Conservation (phyloP, 2,797 vertebrate genomes). For the Cynopterus sphinx region DNA sequence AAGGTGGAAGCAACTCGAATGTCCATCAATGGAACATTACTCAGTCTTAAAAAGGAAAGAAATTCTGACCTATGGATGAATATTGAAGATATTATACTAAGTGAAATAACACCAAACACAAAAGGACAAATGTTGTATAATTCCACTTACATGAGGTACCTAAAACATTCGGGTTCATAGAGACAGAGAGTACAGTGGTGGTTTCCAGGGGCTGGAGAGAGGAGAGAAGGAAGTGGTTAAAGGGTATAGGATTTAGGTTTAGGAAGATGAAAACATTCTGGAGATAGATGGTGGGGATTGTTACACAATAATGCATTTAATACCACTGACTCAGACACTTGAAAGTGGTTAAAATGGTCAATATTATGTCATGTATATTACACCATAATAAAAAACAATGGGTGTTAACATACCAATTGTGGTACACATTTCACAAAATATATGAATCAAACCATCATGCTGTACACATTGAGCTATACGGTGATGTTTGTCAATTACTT, state of each 20-base stretch:
- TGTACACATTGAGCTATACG: not conserved
- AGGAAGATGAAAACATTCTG: not conserved
- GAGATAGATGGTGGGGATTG: not conserved
- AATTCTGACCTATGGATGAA: not conserved
- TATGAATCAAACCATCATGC: not conserved
- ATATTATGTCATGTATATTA: not conserved
- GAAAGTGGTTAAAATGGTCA: not conserved
- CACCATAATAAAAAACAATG: not conserved
- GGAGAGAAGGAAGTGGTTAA: not conserved
- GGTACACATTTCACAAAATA: not conserved
- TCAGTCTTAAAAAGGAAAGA: not conserved
- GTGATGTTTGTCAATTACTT: not conserved
- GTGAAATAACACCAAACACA: not conserved
- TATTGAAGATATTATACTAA: not conserved
- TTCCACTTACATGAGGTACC: not conserved
- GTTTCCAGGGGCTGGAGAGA: not conserved
- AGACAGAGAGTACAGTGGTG: not conserved
- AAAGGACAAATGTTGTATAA: not conserved
- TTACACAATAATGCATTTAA: not conserved
- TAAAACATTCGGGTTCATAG: not conserved
- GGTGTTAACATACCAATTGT: not conserved
- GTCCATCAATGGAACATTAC: not conserved
- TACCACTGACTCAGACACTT: not conserved
- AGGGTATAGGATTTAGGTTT: not conserved
- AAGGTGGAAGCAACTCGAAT: not conserved